Base-by-base conservation (phyloP, 2,113 vertebrate species). In the Thalassoma bifasciatum region DNA sequence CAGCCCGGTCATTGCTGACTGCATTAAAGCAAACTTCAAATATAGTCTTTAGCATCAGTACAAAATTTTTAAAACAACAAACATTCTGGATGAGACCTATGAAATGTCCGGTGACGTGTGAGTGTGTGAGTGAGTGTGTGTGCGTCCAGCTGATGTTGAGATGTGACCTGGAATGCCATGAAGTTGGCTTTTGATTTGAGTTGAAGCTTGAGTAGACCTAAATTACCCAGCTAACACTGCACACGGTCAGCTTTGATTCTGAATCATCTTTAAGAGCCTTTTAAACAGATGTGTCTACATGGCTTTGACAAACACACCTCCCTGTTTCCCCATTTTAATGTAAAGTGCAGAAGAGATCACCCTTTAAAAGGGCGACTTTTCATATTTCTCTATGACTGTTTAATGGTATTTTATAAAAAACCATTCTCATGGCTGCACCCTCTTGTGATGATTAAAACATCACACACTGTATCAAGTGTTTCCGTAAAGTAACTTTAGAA, bases 351-450 rank as follows among this genome's bases (percentile, higher is more conserved):
- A 21, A 75, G 54, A 44, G 61, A 47, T 54, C 54, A 49, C 44
- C 68, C 70, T 34, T 34, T 38, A 14, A 11, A 51, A 64, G 37
- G 59, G 65, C 76, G 22, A 26, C 53, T 77, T 68, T 71, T 75
- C 40, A 42, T 22, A 52, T 71, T 81, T 79, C 34, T 66, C 91
- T 90, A 93, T 89, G 92, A 93, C 91, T 74, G 93, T 92, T 87
- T 85, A 92, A 94, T 91, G 92, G 91, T 92, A 93, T 93, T 94
- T 93, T 91, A 93, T 92, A 88, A 89, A 63, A 61, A 26, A 16
- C 75, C 79, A 70, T 88, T 71, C 44, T 73, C 47, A 4, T 69
- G 76, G 75, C 77, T 17, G 64, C 23, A 10, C 76, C 65, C 26
- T 66, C 24, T 34, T 62, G 75, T 79, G 89, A 77, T 86, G 50